Evolutionary conservation across 2,888 invertebrate genomes (phyloP), one percentile per base, ranked within the genome.

Genomic region (Dione juno): DNA sequence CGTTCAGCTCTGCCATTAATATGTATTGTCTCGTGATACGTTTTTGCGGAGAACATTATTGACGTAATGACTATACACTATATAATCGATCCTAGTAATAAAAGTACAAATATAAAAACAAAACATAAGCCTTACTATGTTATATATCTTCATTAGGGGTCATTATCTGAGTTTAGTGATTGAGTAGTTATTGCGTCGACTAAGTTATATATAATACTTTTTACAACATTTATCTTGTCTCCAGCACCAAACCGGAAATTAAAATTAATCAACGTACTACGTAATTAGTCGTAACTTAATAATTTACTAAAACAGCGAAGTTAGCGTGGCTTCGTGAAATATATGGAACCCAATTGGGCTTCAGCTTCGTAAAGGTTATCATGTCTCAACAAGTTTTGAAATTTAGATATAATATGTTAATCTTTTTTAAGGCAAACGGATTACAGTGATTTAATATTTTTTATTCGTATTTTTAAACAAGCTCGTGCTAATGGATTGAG

Each of bases 311-410:
- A 41, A 14, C 10, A 61, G 35, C 19, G 28, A 64, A 61, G 41
- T 61, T 61, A 43, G 40, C 66, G 50, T 37, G 14, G 8, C 19
- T n/a, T n/a, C 66, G 70, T 43, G 53, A 70, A 66, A 37, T 66
- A 48, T 70, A 61, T 61, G 21, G 10, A 41, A 28, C 11, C 35
- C 8, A 40, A 45, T 66, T 52, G 19, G 57, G 45, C 52, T 35
- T 41, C 35, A 43, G 11, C 21, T 52, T 70, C 43, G 35, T 61
- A 21, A 35, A 61, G 45, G 43, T 70, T 45, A 65, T 70, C 66
- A 21, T 52, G 14, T 70, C 66, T 61, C 59, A 66, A 66, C 45
- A 70, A 70, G 66, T 58, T 58, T 54, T 48, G 41, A 69, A 69
- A 54, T 69, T 48, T 64, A 67, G 52, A 10, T 67, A 59, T 52